Conservation (phyloP, 2,888 invertebrate genomes). For the Tetragonula carbonaria region DNA sequence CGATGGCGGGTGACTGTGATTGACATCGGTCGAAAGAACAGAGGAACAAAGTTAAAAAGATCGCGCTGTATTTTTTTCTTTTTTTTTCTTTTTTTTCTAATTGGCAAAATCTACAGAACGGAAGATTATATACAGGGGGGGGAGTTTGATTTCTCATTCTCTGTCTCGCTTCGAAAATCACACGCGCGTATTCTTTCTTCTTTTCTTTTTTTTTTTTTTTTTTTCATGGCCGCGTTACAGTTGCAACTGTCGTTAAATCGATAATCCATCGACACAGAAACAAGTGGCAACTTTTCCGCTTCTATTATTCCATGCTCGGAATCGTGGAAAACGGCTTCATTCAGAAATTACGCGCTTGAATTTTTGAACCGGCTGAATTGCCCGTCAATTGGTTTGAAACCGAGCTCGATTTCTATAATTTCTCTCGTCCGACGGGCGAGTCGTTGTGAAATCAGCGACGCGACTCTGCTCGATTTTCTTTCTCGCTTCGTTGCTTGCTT, state of each 20-base stretch:
- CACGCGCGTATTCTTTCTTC: no score
- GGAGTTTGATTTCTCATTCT: no score
- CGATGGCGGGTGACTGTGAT: not conserved
- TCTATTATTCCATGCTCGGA: no score
- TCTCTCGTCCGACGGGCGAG: no score
- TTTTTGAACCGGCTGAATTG: no score
- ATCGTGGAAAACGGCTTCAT: no score
- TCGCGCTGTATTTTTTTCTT: not conserved
- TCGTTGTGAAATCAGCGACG: no score
- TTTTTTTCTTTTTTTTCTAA: not conserved
- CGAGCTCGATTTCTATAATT: no score
- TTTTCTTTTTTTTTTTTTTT: not conserved
- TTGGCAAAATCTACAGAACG: not conserved
- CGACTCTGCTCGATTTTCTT: no score
- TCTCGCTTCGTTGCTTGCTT: no score
- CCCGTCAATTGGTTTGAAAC: no score
- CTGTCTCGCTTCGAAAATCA: not conserved
- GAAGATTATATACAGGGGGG: not conserved
- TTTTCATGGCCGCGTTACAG: not conserved
- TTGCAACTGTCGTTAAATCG: not conserved
- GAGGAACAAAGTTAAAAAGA: not conserved
- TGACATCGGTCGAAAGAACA: not conserved
- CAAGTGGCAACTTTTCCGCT: not conserved
- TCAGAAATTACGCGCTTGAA: no score
- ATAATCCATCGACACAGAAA: not conserved